Percentiles rank a stretch among this genome's conserved stretches.
Conservation (phyloP, 2,888 invertebrate species). For the Andricus curvator region DNA sequence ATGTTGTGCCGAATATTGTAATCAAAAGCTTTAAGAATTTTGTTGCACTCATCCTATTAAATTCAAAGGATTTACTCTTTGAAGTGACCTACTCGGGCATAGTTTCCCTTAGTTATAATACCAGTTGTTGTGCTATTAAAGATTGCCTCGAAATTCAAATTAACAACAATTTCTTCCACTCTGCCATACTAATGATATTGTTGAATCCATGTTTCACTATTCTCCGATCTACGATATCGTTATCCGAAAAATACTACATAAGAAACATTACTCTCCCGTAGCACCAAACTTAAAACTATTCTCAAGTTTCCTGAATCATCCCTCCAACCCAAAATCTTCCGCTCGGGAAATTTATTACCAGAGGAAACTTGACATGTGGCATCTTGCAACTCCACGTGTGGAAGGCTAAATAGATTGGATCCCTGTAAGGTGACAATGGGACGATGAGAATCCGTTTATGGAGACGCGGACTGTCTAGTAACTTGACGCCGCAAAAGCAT, state of each 20-base stretch:
- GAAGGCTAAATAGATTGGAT: constrained; percentile 46
- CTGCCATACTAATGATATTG: too few relatives aligned
- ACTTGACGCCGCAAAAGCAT: constrained; percentile 51
- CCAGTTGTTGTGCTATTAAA: too few relatives aligned
- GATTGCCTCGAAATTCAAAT: too few relatives aligned
- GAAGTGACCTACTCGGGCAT: too few relatives aligned
- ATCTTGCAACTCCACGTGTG: constrained; percentile 20
- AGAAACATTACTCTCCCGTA: background rate
- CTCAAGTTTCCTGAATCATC: constrained; percentile 24
- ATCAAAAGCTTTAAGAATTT: too few relatives aligned
- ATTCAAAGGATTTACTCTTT: too few relatives aligned
- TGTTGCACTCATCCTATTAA: too few relatives aligned
- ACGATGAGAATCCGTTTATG: constrained; percentile 61
- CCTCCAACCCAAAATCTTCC: constrained; percentile 15
- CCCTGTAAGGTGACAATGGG: constrained; percentile 28
- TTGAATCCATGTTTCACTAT: background rate
- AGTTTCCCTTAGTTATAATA: too few relatives aligned
- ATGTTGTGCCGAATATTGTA: too few relatives aligned
- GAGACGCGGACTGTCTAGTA: constrained; percentile 62
- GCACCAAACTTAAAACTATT: background rate
- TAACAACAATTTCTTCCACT: too few relatives aligned
- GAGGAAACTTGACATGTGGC: constrained; percentile 46
- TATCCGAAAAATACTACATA: background rate
- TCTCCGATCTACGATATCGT: background rate
- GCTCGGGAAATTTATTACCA: constrained; percentile 17